Evolutionary conservation across 2,797 vertebrate species (phyloP), one percentile per base, ranked within the genome.

Genomic region (Limosa lapponica): DNA sequence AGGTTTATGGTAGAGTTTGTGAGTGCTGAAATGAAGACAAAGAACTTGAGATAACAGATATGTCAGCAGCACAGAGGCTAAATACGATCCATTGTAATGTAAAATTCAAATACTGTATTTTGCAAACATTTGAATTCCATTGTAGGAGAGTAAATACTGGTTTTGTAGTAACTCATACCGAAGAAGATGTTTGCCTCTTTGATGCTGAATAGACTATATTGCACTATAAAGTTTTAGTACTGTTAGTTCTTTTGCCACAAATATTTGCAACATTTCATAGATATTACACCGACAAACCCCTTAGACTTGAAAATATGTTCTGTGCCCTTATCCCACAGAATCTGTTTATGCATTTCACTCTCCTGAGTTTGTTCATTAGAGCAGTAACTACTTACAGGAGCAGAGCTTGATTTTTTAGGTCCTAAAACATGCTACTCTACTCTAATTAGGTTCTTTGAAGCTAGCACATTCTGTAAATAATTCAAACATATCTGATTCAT

Each of bases 361-460:
- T 93, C 46, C 30, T 37, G 32, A 87, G 55, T 95, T 95, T 82
- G 55, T 91, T 95, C 70, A 73, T 94, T 95, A 95, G 39, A 90
- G 43, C 37, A 59, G 71, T 87, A 92, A 96, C 94, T 93, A 82
- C 77, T 92, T 89, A 61, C 19, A 95, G 93, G 52, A 86, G 22
- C 59, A 90, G 49, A 92, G 59, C 55, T 77, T 96, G 71, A 57
- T 79, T 93, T 85, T 89, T 91, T 79, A 73, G 75, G 73, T 91
- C 67, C 72, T 88, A 86, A 89, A 89, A 51, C 81, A 54, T 57
- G 48, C 55, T 82, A 55, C 79, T 74, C 39, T 73, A 44, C 55
- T 92, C 52, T 95, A 90, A 96, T 91, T 84, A 90, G 41, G 59
- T 94, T 93, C 90, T 96, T 92, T 93, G 93, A 96, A 95, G 71